These are phyloP conservation scores for Nephrotoma appendiculata DNA, from an alignment of 2,888 invertebrate species.

Conservation along the genomic window DNA sequence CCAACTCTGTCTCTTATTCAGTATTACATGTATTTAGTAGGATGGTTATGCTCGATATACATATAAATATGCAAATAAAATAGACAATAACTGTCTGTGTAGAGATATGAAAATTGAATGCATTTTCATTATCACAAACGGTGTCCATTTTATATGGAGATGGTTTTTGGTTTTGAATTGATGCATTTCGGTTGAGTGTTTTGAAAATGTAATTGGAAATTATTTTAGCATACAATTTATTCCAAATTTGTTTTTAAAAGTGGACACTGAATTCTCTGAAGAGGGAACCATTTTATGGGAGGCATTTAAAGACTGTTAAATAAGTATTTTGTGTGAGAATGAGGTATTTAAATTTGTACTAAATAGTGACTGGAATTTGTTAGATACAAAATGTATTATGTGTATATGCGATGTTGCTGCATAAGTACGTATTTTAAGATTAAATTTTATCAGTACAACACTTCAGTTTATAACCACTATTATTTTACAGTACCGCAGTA, in stretches of 20 bases:
- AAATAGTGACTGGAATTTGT: too few species aligned
- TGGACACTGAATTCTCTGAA: not conserved
- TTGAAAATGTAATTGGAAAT: not conserved
- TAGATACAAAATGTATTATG: too few species aligned
- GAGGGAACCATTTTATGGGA: not conserved
- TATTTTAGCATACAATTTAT: not conserved
- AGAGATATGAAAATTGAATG: not conserved
- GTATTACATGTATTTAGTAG: not conserved
- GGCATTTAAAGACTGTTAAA: too few species aligned
- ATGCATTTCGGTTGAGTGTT: not conserved
- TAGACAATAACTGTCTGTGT: not conserved
- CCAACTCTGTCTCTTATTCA: not conserved
- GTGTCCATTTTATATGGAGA: not conserved
- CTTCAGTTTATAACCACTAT: too few species aligned
- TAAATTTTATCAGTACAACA: too few species aligned
- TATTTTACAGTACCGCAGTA: too few species aligned
- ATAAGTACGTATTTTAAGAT: too few species aligned
- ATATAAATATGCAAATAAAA: not conserved
- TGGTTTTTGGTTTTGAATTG: not conserved
- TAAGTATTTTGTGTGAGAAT: too few species aligned
- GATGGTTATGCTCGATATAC: not conserved
- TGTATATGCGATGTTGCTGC: too few species aligned
- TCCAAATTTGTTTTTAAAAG: not conserved
- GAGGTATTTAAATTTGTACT: too few species aligned
- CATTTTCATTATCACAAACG: not conserved